Conservation (phyloP, 2,888 invertebrate species). For the Latrodectus elegans region DNA sequence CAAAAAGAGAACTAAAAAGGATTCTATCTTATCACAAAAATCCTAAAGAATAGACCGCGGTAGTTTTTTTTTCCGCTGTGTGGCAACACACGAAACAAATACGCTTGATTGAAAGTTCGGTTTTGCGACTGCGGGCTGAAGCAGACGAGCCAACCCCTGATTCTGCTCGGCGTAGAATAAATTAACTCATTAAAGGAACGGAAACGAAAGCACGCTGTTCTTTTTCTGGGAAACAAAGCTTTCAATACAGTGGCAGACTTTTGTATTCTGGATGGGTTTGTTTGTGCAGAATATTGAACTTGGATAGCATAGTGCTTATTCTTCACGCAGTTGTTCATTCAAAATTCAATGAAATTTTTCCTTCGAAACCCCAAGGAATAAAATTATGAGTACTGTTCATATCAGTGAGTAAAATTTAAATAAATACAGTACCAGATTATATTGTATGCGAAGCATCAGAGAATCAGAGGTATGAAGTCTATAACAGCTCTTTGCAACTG, state of each 20-base stretch:
- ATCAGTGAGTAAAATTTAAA: too few species aligned
- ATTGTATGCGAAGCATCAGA: too few species aligned
- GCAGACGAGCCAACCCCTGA: not conserved
- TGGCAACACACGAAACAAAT: conserved; percentile 47
- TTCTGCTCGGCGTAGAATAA: not conserved
- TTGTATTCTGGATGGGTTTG: too few species aligned
- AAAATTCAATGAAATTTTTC: too few species aligned
- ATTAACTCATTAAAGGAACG: conserved; percentile 2
- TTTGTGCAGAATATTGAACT: too few species aligned
- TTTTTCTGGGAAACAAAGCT: not conserved
- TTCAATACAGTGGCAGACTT: not conserved
- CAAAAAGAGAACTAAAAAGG: not conserved
- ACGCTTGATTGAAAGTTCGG: conserved; percentile 51
- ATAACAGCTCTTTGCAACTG: too few species aligned
- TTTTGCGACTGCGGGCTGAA: not conserved
- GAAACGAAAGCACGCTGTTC: not conserved
- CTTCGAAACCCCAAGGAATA: too few species aligned
- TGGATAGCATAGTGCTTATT: too few species aligned
- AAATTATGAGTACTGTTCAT: too few species aligned
- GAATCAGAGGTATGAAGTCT: too few species aligned
- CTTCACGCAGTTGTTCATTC: too few species aligned
- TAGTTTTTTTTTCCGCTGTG: conserved; percentile 5
- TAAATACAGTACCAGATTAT: too few species aligned
- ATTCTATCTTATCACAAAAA: conserved; percentile 39
- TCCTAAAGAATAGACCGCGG: conserved; percentile 39